Conservation (phyloP, 2,113 vertebrate species). For the Gobius niger region DNA sequence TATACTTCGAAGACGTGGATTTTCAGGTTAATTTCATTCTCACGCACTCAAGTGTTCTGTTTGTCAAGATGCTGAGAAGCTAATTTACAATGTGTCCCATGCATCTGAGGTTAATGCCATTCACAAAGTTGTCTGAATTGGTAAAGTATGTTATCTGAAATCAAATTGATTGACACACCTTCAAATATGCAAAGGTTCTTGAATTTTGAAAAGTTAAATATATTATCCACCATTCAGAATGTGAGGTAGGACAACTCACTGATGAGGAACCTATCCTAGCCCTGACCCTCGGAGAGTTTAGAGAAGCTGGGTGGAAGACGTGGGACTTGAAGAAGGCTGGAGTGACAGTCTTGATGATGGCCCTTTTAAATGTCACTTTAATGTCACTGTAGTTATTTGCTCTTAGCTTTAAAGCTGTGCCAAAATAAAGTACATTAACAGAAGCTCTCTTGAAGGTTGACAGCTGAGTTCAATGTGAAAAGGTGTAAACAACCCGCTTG, state of each 20-base stretch:
- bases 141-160: too few species aligned
- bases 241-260: too few species aligned
- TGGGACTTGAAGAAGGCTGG: background rate
- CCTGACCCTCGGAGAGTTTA: background rate
- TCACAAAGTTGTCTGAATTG: too few species aligned
- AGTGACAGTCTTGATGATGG: background rate
- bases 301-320: background rate
- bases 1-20: background rate
- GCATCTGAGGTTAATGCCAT: too few species aligned
- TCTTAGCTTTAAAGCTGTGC: background rate
- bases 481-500: background rate
- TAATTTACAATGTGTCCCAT: too few species aligned
- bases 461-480: background rate
- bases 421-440: background rate
- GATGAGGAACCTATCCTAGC: background rate
- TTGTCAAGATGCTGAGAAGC: too few species aligned
- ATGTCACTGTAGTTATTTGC: slow-evolving; percentile 2
- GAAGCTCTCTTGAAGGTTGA: background rate
- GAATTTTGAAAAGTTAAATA: too few species aligned
- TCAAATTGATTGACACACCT: too few species aligned
- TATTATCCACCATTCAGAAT: too few species aligned
- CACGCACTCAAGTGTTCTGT: too few species aligned
- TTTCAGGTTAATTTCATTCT: background rate
- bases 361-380: slow-evolving; percentile 6
- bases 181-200: too few species aligned